Evolutionary conservation across 2,888 invertebrate genomes (phyloP).

Genomic region (Chymomyza procnemis): DNA sequence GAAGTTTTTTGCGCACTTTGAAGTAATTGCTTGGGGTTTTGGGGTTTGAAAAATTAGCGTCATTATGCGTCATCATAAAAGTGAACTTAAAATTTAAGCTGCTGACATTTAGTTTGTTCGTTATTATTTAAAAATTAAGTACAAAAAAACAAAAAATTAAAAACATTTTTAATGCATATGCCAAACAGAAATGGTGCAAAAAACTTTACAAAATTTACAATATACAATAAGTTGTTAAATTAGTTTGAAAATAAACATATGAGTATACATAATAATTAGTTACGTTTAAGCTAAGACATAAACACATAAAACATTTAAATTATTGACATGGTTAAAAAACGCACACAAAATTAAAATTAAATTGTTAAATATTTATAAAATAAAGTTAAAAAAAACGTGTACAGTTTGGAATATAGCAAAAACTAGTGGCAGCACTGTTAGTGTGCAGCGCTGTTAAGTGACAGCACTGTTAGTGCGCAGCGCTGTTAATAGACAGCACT

Average conservation of each 20-base stretch:
- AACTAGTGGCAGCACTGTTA: background rate
- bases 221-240: slow-evolving; percentile 32
- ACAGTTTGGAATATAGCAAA: slow-evolving; percentile 5
- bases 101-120: slow-evolving; percentile 14
- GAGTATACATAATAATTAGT: slow-evolving; percentile 47
- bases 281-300: slow-evolving; percentile 43
- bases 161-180: slow-evolving; percentile 8
- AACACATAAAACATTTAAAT: slow-evolving; percentile 43
- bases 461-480: too few relatives aligned
- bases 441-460: too few relatives aligned
- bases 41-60: slow-evolving; percentile 54
- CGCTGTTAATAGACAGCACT: too few relatives aligned
- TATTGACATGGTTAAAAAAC: slow-evolving; percentile 1
- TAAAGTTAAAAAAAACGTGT: background rate
- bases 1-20: slow-evolving; percentile 74
- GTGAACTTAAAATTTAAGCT: slow-evolving; percentile 6
- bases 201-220: slow-evolving; percentile 72
- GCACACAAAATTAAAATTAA: slow-evolving; percentile 26
- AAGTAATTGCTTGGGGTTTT: background rate
- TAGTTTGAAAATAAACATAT: slow-evolving; percentile 9
- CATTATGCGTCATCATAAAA: background rate
- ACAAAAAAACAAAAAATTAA: slow-evolving; percentile 12
- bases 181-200: slow-evolving; percentile 67
- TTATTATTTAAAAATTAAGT: background rate
- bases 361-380: slow-evolving; percentile 19